Evolutionary conservation across 2,888 invertebrate species (phyloP).

Genomic region (Trachelus iudaicus): DNA sequence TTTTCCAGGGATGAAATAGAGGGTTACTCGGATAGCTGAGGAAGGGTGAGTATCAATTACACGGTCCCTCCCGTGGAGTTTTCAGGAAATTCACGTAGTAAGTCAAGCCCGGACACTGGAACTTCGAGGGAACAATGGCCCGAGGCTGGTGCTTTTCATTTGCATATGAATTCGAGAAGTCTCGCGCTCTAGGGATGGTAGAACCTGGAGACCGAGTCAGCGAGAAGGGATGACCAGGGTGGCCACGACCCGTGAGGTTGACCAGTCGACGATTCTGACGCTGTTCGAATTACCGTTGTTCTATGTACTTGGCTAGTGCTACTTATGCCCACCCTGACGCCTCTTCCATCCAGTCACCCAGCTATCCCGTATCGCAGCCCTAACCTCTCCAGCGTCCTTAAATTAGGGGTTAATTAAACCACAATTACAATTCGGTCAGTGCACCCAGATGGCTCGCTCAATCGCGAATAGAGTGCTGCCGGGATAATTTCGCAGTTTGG

Average conservation of each 20-base stretch:
- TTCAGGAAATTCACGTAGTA: constrained; percentile 64
- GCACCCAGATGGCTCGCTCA: constrained; percentile 12
- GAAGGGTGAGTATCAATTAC: constrained; percentile 60
- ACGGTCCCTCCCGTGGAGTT: constrained; percentile 52
- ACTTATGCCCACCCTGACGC: background rate
- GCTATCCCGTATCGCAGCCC: background rate
- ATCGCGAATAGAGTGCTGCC: constrained; percentile 9
- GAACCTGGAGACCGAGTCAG: constrained; percentile 9
- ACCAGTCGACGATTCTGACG: constrained; percentile 31
- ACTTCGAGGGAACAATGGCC: constrained; percentile 56
- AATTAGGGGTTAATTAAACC: constrained; percentile 45
- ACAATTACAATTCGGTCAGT: constrained; percentile 40
- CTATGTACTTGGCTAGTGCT: background rate
- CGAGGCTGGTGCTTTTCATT: constrained; percentile 59
- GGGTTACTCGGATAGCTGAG: background rate
- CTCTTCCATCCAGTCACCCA: constrained; percentile 3
- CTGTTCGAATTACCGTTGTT: constrained; percentile 43
- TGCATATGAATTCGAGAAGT: constrained; percentile 63
- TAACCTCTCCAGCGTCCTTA: constrained; percentile 27
- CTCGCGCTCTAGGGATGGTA: constrained; percentile 18
- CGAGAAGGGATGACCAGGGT: constrained; percentile 8
- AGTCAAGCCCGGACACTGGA: constrained; percentile 59
- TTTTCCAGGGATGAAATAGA: background rate
- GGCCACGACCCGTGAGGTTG: constrained; percentile 20
- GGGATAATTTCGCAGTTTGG: constrained; percentile 5